Evolutionary conservation across 2,888 invertebrate species (phyloP).

Genomic region (Micoletzkya japonica): DNA sequence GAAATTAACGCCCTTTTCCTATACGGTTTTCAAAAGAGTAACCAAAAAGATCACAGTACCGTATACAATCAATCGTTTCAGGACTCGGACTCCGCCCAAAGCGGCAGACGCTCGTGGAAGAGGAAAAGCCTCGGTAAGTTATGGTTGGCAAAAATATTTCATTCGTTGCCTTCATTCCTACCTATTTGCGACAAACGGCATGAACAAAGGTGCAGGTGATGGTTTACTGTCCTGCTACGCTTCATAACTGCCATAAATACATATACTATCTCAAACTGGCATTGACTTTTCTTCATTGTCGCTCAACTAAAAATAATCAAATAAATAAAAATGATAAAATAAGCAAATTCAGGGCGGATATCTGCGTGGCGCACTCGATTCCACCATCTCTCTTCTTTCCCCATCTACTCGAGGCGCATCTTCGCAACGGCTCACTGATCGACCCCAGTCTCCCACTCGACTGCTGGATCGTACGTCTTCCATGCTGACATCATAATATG

Average conservation of each 20-base stretch:
- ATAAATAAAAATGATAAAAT: neutral
- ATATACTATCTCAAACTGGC: too few relatives aligned
- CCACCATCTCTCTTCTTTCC: constrained; percentile 53
- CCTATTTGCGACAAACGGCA: too few relatives aligned
- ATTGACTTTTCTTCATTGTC: too few relatives aligned
- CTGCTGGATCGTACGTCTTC: constrained; percentile 57
- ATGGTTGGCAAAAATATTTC: neutral
- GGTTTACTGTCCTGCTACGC: neutral
- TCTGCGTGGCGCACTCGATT: constrained; percentile 2
- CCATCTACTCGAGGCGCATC: constrained; percentile 50
- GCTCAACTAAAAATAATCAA: neutral
- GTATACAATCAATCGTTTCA: too few relatives aligned
- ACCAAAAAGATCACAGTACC: too few relatives aligned
- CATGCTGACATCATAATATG: neutral
- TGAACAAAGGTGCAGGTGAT: too few relatives aligned
- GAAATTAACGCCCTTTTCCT: too few relatives aligned
- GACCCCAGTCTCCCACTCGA: constrained; percentile 49
- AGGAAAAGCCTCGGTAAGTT: constrained; percentile 22
- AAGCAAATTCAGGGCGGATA: constrained; percentile 6
- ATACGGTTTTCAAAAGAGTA: too few relatives aligned
- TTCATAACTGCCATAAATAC: neutral
- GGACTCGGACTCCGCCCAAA: neutral
- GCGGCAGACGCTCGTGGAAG: constrained; percentile 10
- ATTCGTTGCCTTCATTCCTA: neutral
- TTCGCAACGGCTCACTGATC: constrained; percentile 54